These are phyloP conservation scores for Hydrophis major DNA, from an alignment of 2,797 vertebrate species.

Conservation along the genomic window DNA sequence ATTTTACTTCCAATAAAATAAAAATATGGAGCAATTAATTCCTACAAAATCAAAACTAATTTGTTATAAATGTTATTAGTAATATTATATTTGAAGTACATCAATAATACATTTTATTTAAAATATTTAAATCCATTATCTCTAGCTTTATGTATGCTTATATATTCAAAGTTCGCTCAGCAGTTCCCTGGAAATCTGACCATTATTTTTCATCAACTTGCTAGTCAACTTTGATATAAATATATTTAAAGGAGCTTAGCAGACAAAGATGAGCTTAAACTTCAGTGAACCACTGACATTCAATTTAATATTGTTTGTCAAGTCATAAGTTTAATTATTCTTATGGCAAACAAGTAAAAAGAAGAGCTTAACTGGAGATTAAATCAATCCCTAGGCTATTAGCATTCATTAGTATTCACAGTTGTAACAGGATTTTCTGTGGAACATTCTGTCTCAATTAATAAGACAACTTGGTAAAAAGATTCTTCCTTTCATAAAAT, in stretches of 20 bases:
- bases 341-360: not conserved
- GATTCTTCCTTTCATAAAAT: not conserved
- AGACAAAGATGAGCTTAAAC: not conserved
- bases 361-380: not conserved
- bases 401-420: conserved; percentile 21
- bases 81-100: not conserved
- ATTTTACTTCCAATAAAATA: not conserved
- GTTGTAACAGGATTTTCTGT: not conserved
- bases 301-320: not conserved
- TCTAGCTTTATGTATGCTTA: not conserved
- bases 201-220: not conserved
- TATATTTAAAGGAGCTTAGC: not conserved
- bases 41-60: not conserved
- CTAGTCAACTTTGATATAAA: not conserved
- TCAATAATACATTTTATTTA: not conserved
- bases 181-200: not conserved
- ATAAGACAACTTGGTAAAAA: not conserved
- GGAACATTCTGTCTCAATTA: not conserved
- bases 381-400: not conserved
- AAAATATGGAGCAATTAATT: not conserved
- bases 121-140: not conserved
- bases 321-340: not conserved
- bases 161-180: not conserved
- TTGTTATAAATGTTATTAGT: not conserved
- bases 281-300: not conserved